Evolutionary conservation across 1,140 invertebrate species (phyloP), one percentile per base, ranked within the genome.

Genomic region (Rhyacophila brunnea): DNA sequence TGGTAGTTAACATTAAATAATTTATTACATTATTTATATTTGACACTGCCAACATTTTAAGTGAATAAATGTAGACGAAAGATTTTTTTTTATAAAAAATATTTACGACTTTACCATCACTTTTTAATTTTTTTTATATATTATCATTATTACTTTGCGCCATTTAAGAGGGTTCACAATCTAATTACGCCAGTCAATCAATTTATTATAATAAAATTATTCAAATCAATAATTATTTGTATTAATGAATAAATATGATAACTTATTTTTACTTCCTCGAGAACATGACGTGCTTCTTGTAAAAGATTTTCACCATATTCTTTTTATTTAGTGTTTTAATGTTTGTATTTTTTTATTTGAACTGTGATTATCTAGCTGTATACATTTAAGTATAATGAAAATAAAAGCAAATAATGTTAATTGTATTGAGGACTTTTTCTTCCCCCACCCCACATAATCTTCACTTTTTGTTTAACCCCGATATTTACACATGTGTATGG

Each of bases 291-390:
- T 60, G 58, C 58, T 64, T 64, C 62, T 65, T 60, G 49, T 58
- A 35, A 48, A 48, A 60, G 52, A 50, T 61, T 56, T 61, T 55
- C 50, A 65, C 63, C 58, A 59, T 60, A 32, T 48, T 61, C 68
- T 61, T 69, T 70, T 71, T 64, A 67, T 71, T 74, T 71, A 72
- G 68, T 70, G 69, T 70, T 67, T 72, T 68, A 72, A 69, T 71
- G 72, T 74, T 66, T 64, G 69, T 75, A 76, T 74, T 73, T 73
- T 77, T 78, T 77, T 74, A 74, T 75, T 79, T 78, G 69, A 77
- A 79, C 77, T 79, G 77, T 79, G 77, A 78, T 79, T 79, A 77
- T 76, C 75, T 78, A 78, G 75, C 75, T 78, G 71, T 79, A 78
- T 75, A 77, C 73, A 74, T 73, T 73, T 74, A 77, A 70, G 70